phyloP scores from a whole-genome alignment of 2,113 vertebrate species.

The Bufo bufo region DNA sequence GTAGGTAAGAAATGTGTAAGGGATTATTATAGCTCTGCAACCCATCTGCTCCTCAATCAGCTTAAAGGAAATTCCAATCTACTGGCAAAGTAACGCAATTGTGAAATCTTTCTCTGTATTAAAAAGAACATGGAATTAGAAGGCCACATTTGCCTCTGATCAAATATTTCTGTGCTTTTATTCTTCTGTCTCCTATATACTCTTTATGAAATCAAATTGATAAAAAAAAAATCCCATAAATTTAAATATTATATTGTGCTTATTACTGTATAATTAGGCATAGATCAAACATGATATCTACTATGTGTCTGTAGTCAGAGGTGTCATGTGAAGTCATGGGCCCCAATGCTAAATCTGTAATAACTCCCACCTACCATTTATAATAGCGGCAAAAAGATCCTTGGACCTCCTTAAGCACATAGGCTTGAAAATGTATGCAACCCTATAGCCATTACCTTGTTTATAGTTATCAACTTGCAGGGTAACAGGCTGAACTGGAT shows the following conservation, averaged over 20 bases:
- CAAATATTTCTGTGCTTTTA: not conserved
- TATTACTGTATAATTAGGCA: not conserved
- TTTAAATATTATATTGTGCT: not conserved
- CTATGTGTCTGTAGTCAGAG: not conserved
- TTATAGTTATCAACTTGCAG: too few relatives aligned
- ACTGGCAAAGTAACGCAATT: slow-evolving; percentile 40
- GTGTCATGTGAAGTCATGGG: not conserved
- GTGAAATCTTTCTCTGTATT: slow-evolving; percentile 46
- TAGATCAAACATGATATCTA: not conserved
- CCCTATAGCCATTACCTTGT: too few relatives aligned
- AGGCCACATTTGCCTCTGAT: not conserved
- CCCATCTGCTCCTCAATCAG: slow-evolving; percentile 59
- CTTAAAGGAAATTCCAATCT: slow-evolving; percentile 58
- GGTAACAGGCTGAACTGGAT: too few relatives aligned
- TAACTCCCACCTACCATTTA: too few relatives aligned
- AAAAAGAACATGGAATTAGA: slow-evolving; percentile 31
- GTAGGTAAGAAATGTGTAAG: slow-evolving; percentile 54
- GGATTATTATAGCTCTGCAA: slow-evolving; percentile 55
- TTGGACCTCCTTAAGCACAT: too few relatives aligned
- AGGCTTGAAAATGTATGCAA: too few relatives aligned
- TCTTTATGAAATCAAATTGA: not conserved
- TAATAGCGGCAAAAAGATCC: too few relatives aligned
- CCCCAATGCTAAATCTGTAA: too few relatives aligned
- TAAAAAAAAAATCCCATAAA: not conserved
- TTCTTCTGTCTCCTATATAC: not conserved